Conservation (phyloP, 2,113 vertebrate species). For the Pogona vitticeps region DNA sequence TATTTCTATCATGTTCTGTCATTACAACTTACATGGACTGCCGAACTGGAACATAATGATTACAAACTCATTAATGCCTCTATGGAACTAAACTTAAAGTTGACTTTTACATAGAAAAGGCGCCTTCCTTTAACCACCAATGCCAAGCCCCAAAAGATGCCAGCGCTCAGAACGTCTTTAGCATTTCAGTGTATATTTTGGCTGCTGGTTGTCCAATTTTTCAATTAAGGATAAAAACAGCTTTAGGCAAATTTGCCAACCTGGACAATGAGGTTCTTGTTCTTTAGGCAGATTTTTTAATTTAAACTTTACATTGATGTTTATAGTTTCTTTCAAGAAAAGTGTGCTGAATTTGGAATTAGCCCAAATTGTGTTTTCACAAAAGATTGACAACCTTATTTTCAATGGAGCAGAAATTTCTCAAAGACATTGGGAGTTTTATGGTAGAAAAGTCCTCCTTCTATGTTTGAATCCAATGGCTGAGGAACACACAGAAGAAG, state of each 20-base stretch:
- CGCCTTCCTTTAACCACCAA: slow-evolving; percentile 51
- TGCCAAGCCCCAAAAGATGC: slow-evolving; percentile 62
- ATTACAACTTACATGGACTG: slow-evolving; percentile 59
- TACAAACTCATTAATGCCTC: slow-evolving; percentile 54
- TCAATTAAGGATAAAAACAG: slow-evolving; percentile 74
- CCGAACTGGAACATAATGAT: slow-evolving; percentile 57
- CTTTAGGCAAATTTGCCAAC: slow-evolving; percentile 68
- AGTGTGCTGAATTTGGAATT: slow-evolving; percentile 19
- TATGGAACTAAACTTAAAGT: slow-evolving; percentile 76
- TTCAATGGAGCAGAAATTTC: slow-evolving; percentile 41
- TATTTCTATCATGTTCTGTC: slow-evolving; percentile 62
- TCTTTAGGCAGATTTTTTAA: slow-evolving; percentile 62
- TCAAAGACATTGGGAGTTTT: slow-evolving; percentile 10
- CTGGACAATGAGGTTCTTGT: slow-evolving; percentile 77
- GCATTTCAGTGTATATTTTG: slow-evolving; percentile 78
- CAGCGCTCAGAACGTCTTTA: slow-evolving; percentile 70
- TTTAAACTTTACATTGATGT: slow-evolving; percentile 62
- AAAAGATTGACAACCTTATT: slow-evolving; percentile 34
- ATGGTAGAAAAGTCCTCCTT: not conserved
- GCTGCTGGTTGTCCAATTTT: slow-evolving; percentile 72
- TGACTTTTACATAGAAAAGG: slow-evolving; percentile 65
- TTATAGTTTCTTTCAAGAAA: slow-evolving; percentile 58
- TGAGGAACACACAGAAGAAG: not conserved
- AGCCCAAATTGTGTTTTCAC: slow-evolving; percentile 26
- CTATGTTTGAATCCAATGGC: not conserved